Base-by-base conservation (phyloP, 1,140 invertebrate species). In the Anastatus disparis region DNA sequence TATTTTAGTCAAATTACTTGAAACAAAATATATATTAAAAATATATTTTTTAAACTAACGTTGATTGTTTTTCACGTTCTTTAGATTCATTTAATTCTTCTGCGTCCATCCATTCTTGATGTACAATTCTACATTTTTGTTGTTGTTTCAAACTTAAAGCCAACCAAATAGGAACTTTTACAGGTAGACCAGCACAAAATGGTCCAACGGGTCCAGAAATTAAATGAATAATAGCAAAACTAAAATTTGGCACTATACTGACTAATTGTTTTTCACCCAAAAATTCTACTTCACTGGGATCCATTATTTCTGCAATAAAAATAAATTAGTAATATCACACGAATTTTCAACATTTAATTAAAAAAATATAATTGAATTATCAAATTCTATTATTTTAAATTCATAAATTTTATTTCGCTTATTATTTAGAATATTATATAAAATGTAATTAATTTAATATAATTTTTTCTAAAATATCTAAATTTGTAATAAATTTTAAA, bases 81-180 rank as follows among this genome's bases (percentile, higher is more conserved):
- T 96, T 95, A 24, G 94, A 90, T 66, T 91, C 89, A 80, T 94
- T 90, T 20, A 99, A 83, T 53, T 87, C 86, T 38, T 97, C 94
- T 8, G 94, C 84, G 75, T 95, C 89, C 94, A 99, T 95, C 98
- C 98, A 99, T 59, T 95, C 93, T 15, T 97, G 97, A 22, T 92
- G 87, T 35, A 97, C 86, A 66, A 99, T 93, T 75, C 93, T 90
- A 81, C 97, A 99, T 83, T 97, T 98, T 78, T 97, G 93, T 83
- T 96, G 91, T 76, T 95, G 94, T 80, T 95, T 93, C 15, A 99
- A 86, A 87, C 94, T 95, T 2, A 98, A 85, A n/a, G 95, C 98
- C 53, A 99, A 79, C 98, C 98, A 99, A 17, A 99, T 82, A 0
- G 98, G 98, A 10, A 94, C 93, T 74, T 87, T 82, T 6, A 90